Conservation (phyloP, 2,888 invertebrate species). For the Hypsopygia costalis region DNA sequence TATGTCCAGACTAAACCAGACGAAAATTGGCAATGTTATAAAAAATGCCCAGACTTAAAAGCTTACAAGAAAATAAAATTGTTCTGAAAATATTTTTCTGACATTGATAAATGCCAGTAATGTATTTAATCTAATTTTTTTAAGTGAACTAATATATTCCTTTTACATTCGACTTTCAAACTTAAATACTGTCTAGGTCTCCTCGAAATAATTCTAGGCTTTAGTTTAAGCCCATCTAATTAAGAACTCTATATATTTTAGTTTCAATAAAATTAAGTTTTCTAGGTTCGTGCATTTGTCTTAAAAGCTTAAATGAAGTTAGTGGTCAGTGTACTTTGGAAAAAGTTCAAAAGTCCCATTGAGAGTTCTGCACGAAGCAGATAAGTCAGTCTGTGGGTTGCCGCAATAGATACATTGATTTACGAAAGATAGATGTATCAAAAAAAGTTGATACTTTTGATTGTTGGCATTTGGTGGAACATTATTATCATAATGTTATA, state of each 20-base stretch:
- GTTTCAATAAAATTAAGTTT: constrained; percentile 16
- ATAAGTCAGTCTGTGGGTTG: constrained; percentile 29
- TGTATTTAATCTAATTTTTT: no score
- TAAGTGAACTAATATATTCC: constrained; percentile 10
- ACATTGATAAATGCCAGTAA: no score
- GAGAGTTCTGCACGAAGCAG: constrained; percentile 24
- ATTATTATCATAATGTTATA: no score
- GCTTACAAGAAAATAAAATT: no score
- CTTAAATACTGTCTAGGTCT: not conserved
- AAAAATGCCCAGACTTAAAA: no score
- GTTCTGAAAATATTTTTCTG: no score
- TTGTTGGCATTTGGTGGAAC: no score
- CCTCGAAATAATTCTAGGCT: not conserved
- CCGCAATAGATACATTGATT: constrained; percentile 29
- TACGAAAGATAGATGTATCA: constrained; percentile 4
- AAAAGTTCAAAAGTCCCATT: constrained; percentile 30
- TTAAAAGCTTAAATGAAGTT: constrained; percentile 17
- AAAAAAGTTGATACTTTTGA: no score
- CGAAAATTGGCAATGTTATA: no score
- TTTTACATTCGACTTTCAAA: constrained; percentile 22
- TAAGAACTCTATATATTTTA: constrained; percentile 5
- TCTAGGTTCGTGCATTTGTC: constrained; percentile 16
- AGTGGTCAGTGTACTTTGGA: constrained; percentile 13
- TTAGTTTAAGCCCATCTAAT: constrained; percentile 26
- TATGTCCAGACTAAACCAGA: no score